Evolutionary conservation across 2,888 invertebrate genomes (phyloP).

Genomic region (Andrena haemorrhoa): DNA sequence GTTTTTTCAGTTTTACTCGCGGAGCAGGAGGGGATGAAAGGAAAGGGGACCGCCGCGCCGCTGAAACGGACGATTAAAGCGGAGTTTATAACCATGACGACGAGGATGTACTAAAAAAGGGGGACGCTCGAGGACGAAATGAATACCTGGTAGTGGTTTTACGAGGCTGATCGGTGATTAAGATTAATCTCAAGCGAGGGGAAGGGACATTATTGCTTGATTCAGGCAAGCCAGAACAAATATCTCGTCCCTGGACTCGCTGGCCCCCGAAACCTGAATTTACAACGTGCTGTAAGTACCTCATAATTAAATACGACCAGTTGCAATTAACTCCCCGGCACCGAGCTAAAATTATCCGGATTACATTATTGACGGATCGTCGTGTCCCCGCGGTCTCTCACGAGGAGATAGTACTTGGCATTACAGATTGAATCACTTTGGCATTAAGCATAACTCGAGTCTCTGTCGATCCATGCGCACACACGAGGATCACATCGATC

Average conservation of each 20-base stretch:
- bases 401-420: constrained; percentile 41
- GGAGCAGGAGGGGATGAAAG: constrained; percentile 27
- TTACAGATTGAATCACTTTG: constrained; percentile 57
- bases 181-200: not conserved
- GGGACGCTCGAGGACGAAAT: not conserved
- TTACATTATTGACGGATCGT: constrained; percentile 1
- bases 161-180: not conserved
- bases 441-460: constrained; percentile 57
- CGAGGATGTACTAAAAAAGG: constrained; percentile 44
- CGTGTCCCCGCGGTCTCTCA: not conserved
- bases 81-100: constrained; percentile 46
- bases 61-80: constrained; percentile 53
- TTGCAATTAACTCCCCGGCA: too few relatives aligned
- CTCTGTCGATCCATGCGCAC: constrained; percentile 31
- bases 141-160: not conserved
- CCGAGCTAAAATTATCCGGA: not conserved
- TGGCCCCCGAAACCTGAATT: not conserved
- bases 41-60: constrained; percentile 20
- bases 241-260: too few relatives aligned
- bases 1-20: constrained; percentile 31
- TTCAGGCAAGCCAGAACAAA: too few relatives aligned
- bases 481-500: constrained; percentile 40
- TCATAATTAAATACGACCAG: not conserved
- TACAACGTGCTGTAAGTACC: not conserved
- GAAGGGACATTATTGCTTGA: too few relatives aligned